A percentile compares a stretch with the other conserved stretches of the same genome.
These are phyloP conservation scores for Thunnus maccoyii DNA, from an alignment of 2,113 vertebrate species.

Conservation along the genomic window DNA sequence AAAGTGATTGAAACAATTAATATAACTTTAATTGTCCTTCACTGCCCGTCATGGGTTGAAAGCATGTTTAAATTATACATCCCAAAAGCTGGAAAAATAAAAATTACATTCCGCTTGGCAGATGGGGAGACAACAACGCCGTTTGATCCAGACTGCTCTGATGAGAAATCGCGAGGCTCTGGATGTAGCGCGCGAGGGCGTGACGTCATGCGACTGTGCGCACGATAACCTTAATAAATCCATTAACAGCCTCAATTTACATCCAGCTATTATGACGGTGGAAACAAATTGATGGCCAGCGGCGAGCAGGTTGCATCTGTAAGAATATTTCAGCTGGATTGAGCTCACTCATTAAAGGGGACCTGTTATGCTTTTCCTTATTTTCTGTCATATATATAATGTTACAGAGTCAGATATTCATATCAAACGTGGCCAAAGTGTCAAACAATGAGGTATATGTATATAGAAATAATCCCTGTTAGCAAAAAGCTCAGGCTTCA, in stretches of 20 bases:
- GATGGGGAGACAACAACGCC: conserved; percentile 9
- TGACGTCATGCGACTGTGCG: conserved; percentile 70
- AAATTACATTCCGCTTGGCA: conserved; percentile 35
- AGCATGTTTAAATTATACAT: conserved; percentile 21
- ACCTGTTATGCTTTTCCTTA: too few relatives aligned
- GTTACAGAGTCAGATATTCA: too few relatives aligned
- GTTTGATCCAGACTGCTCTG: conserved; percentile 58
- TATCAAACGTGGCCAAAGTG: too few relatives aligned
- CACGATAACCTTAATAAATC: conserved; percentile 45
- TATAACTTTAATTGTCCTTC: conserved; percentile 22
- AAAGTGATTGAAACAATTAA: background rate
- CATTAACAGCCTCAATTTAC: conserved; percentile 23
- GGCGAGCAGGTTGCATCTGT: conserved; percentile 24
- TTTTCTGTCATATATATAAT: too few relatives aligned
- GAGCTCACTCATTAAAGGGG: conserved; percentile 13
- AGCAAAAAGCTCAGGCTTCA: too few relatives aligned
- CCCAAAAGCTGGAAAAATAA: background rate
- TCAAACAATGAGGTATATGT: too few relatives aligned
- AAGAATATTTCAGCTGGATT: background rate
- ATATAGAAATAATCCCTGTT: too few relatives aligned
- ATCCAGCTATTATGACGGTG: conserved; percentile 9
- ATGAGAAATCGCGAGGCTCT: conserved; percentile 5
- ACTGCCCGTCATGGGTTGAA: background rate
- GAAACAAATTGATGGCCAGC: conserved; percentile 32
- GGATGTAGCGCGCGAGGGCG: conserved; percentile 1